These are phyloP conservation scores for Encarsia formosa DNA, from an alignment of 2,888 invertebrate species.

Conservation along the genomic window DNA sequence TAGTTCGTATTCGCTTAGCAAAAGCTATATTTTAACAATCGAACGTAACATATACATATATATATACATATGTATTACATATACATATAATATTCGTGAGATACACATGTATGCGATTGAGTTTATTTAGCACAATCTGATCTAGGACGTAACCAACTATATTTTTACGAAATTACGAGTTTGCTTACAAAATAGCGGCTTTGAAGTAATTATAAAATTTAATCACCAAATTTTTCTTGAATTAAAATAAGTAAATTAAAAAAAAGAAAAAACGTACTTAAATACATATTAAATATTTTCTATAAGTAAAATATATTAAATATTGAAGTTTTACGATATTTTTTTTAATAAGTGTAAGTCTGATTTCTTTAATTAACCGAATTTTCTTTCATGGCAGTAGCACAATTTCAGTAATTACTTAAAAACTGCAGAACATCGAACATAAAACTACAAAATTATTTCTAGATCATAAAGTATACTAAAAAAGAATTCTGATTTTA, in stretches of 20 bases:
- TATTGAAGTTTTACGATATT: no score
- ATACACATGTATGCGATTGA: constrained; percentile 36
- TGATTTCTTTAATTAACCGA: no score
- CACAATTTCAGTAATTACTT: constrained; percentile 10
- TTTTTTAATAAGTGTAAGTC: no score
- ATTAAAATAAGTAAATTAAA: no score
- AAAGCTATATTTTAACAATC: constrained; percentile 40
- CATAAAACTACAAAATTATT: no score
- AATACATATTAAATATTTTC: no score
- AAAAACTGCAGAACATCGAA: no score
- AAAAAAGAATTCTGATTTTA: constrained; percentile 3
- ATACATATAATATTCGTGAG: constrained; percentile 37
- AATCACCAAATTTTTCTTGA: no score
- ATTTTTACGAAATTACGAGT: constrained; percentile 23
- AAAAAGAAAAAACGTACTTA: no score
- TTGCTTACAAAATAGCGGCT: constrained; percentile 10
- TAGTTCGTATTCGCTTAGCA: constrained; percentile 23
- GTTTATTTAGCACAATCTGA: constrained; percentile 32
- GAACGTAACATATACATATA: constrained; percentile 38
- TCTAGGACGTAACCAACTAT: constrained; percentile 30
- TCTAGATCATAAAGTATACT: no score
- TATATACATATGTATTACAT: constrained; percentile 38
- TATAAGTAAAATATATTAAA: no score
- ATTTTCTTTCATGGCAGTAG: constrained; percentile 13
- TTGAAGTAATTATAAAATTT: no score